A percentile compares a stretch with the other conserved stretches of the same genome.
Conservation (phyloP, 2,113 vertebrate genomes). For the Varanus komodoensis region DNA sequence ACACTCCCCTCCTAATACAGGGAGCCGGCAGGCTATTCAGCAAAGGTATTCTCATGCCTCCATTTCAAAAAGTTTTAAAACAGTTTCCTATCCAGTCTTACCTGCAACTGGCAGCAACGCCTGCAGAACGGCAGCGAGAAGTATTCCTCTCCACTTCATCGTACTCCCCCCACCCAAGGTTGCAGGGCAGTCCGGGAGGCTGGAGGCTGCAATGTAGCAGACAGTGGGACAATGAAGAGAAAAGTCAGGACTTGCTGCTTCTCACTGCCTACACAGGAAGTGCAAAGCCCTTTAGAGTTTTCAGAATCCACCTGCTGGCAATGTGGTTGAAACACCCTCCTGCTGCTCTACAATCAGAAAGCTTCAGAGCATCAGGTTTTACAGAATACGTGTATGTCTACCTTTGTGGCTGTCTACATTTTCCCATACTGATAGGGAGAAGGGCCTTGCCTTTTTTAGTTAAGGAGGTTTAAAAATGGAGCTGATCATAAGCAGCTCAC, state of each 20-base stretch:
- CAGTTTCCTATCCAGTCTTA: conserved; percentile 5
- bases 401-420: not conserved
- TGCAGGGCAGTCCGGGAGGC: not conserved
- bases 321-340: not conserved
- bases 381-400: too few species aligned
- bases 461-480: not conserved
- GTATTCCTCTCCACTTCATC: conserved; percentile 61
- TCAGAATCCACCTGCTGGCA: conserved; percentile 60
- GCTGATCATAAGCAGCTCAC: not conserved
- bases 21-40: not conserved
- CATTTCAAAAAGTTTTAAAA: not conserved
- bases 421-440: conserved; percentile 1
- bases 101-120: conserved; percentile 60
- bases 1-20: not conserved
- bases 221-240: not conserved
- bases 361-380: conserved; percentile 60
- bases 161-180: fast-evolving
- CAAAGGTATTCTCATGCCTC: not conserved
- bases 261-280: conserved; percentile 74
- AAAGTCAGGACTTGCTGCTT: conserved; percentile 27
- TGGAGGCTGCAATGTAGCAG: not conserved
- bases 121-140: conserved; percentile 34
- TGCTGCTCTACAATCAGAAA: conserved; percentile 60
- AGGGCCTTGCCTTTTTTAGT: conserved; percentile 46
- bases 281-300: conserved; percentile 50